Evolutionary conservation across 2,888 invertebrate species (phyloP), one percentile per base, ranked within the genome.

Genomic region (Leptarthrus brevirostris): DNA sequence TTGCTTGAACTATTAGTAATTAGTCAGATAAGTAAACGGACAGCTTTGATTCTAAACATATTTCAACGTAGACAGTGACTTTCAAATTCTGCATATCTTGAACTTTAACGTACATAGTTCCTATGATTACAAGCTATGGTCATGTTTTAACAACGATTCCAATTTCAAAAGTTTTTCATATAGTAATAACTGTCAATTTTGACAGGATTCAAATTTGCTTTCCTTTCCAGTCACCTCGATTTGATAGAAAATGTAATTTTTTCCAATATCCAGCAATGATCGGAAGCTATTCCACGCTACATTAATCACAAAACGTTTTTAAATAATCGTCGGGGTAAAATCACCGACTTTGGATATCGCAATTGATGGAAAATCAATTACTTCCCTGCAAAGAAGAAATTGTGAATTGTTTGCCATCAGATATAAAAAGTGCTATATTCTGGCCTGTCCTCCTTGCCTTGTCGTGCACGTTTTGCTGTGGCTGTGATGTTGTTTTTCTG

Each of bases 251-350:
- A 69, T 12, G 69, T 44, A 64, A 64, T 64, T 69, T 69, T 52
- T 53, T 49, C 54, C 53, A 73, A 70, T 72, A 73, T 73, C 74
- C 70, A 61, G 54, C 61, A 69, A 74, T 72, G 70, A 74, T 76
- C 74, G 76, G 74, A 74, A 76, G 72, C 74, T 74, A 74, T 76
- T 74, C 76, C 72, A 76, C 73, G 76, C 52, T 73, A 76, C 76
- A 76, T 74, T 76, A 76, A 76, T 76, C 76, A 74, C 69, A 53
- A 74, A 74, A 74, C 69, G 70, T 74, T 76, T 64, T 73, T 61
- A 61, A 61, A 61, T 61, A 71, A 64, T 74, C 47, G 53, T 12
- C 47, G 40, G 66, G 22, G 58, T 54, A 34, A 54, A 36, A 36
- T 20, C 52, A 26, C 12, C 52, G 69, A 16, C 53, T 54, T 34